Base-by-base conservation (phyloP, 2,888 invertebrate genomes). In the Erebia palarica region DNA sequence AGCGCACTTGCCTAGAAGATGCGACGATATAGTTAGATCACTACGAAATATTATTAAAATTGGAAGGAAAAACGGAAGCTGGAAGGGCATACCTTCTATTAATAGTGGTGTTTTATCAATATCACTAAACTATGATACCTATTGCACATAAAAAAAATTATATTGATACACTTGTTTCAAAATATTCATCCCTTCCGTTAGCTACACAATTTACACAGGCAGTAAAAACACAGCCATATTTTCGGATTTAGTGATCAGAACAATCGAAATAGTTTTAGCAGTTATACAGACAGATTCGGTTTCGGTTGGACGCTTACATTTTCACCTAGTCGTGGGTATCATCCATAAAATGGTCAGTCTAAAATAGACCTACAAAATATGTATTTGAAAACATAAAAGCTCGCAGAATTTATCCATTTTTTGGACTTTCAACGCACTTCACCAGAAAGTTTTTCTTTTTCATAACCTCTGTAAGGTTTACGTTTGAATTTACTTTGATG, bases 241-340 rank as follows among this genome's bases (percentile, higher is more conserved):
- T 67, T 49, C 51, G 27, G 61, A 57, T 66, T 58, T 14, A 57
- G 57, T 47, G 18, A 66, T 66, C 57, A 14, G 66, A 66, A 66
- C 44, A 64, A 70, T 64, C 55, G 21, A 67, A 70, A 73, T 59
- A 64, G 53, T 55, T 68, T 55, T 58, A 66, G 57, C 70, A 67
- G 67, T 70, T 18, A 42, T 53, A 36, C 51, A 59, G 70, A 5
- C 42, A 64, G 64, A 55, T 63, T 65, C 67, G 42, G 36, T 55
- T 63, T 65, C 70, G 42, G 47, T 55, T 67, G 70, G 53, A 67
- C 58, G 67, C 67, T 57, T 51, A 66, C 13, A 61, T 47, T 18
- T 21, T 2, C 18, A 11, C 18, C 61, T 16, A 18, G 44, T 44
- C 44, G 49, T 21, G 44, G 16, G 44, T 63, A 63, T 63, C 47